These are phyloP conservation scores for Scleropages formosus DNA, from an alignment of 2,797 vertebrate genomes.

Conservation along the genomic window DNA sequence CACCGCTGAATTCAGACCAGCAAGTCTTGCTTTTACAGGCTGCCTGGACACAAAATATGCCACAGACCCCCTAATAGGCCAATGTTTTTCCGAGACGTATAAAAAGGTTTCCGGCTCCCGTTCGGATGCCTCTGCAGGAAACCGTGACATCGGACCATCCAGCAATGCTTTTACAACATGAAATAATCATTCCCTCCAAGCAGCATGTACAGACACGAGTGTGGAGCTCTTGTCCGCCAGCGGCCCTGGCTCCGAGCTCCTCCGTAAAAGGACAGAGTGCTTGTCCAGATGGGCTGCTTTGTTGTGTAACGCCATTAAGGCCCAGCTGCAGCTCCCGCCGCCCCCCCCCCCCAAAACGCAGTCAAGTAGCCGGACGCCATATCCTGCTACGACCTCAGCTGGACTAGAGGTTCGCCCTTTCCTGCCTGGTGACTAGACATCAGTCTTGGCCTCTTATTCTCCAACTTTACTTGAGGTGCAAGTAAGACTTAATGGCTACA, in stretches of 20 bases:
- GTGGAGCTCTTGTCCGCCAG: background rate
- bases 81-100: conserved; percentile 29
- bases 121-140: conserved; percentile 40
- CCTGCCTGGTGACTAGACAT: background rate
- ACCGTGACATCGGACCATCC: conserved; percentile 40
- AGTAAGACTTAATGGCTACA: background rate
- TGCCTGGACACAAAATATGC: conserved; percentile 21
- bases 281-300: conserved; percentile 2
- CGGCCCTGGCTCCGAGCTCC: background rate
- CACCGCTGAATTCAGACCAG: no score
- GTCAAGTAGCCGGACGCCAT: background rate
- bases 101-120: conserved; percentile 39
- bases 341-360: no score
- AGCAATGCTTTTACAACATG: conserved; percentile 62
- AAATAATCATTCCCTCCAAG: conserved; percentile 37
- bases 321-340: no score
- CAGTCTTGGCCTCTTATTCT: background rate
- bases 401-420: background rate
- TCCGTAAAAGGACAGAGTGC: conserved; percentile 1
- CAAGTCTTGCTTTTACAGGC: no score
- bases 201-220: background rate
- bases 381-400: background rate
- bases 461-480: background rate
- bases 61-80: background rate
- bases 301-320: background rate